Percentiles rank a stretch among this genome's conserved stretches.
phyloP scores from a whole-genome alignment of 2,113 vertebrate species.

The Ctenodactylus gundi region DNA sequence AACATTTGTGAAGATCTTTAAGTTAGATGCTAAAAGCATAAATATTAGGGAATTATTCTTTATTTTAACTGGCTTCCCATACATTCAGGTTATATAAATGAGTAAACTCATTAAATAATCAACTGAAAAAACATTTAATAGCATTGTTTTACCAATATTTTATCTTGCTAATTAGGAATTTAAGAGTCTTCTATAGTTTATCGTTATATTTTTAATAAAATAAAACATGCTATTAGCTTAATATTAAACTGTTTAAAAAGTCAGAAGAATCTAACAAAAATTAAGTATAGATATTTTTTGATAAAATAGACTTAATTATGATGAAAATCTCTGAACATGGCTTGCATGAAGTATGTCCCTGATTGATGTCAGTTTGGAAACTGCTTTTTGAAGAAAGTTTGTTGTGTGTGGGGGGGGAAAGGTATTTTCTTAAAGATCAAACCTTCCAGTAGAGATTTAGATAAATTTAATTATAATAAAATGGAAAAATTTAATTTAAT shows the following conservation, averaged over 20 bases:
- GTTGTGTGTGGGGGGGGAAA: not conserved
- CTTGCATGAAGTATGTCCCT: not conserved
- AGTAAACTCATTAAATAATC: not conserved
- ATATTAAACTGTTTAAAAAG: not conserved
- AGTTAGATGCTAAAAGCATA: not conserved
- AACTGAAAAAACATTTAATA: not conserved
- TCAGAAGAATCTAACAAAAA: not conserved
- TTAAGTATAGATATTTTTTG: not conserved
- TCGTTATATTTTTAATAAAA: not conserved
- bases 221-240: not conserved
- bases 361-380: not conserved
- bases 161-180: slow-evolving; percentile 27
- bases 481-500: not conserved
- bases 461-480: not conserved
- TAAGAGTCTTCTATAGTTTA: not conserved
- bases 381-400: not conserved
- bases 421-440: not conserved
- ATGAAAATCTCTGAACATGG: not conserved
- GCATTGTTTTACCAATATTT: not conserved
- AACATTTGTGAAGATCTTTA: not conserved
- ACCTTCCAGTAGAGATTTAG: not conserved
- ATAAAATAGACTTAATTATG: not conserved
- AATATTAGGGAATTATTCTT: not conserved
- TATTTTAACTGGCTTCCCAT: not conserved
- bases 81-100: not conserved